phyloP scores from a whole-genome alignment of 2,113 vertebrate species.

The Onychostoma macrolepis region DNA sequence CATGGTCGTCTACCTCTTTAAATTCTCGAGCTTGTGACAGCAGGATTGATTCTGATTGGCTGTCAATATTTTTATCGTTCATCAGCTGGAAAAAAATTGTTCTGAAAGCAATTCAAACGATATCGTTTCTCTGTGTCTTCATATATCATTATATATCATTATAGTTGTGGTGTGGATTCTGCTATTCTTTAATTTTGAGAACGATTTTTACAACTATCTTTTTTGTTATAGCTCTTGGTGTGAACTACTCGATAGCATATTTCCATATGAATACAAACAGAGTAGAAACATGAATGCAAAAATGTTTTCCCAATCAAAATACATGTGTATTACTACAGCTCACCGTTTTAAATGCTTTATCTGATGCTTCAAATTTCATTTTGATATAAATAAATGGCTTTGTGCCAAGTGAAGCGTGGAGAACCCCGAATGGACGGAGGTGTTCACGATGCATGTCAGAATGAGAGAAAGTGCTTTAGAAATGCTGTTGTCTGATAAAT shows the following conservation, averaged over 20 bases:
- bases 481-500: slow-evolving; percentile 16
- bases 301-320: background rate
- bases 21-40: too few species aligned
- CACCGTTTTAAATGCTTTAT: slow-evolving; percentile 39
- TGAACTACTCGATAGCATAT: background rate
- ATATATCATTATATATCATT: too few species aligned
- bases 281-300: background rate
- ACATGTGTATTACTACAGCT: slow-evolving; percentile 50
- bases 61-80: too few species aligned
- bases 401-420: background rate
- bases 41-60: too few species aligned
- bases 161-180: too few species aligned
- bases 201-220: too few species aligned
- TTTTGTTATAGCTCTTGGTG: too few species aligned
- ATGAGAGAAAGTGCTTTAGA: background rate
- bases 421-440: background rate
- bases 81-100: too few species aligned
- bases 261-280: slow-evolving; percentile 8
- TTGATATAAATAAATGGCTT: slow-evolving; percentile 59
- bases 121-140: too few species aligned
- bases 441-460: background rate
- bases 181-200: too few species aligned
- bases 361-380: slow-evolving; percentile 56
- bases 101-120: too few species aligned
- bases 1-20: too few species aligned